Base-by-base conservation (phyloP, 1,140 invertebrate genomes). In the Trichonephila inaurata region DNA sequence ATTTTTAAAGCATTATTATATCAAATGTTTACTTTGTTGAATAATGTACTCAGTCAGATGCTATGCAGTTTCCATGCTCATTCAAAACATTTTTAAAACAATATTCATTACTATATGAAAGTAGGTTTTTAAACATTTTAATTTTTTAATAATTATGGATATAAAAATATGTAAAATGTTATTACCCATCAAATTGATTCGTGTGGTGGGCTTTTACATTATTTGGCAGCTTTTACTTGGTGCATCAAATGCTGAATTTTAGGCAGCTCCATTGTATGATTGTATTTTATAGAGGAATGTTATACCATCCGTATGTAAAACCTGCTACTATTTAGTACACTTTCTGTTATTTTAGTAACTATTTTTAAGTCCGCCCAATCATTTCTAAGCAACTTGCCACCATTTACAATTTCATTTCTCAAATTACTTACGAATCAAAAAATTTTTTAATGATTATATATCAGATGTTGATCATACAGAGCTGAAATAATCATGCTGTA, bases 1-100 rank as follows among this genome's bases (percentile, higher is more conserved):
- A 83, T 91, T 91, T 90, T 91, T 69, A 89, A 77, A 28, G 69
- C 58, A 89, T 44, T 69, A 90, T 61, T 89, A 40, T 40, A 87
- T 62, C 19, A 69, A 40, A 86, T 86, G 21, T 44, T 64, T 44
- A 89, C 61, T 62, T 62, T 87, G 28, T 89, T 89, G 61, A 83
- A 83, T 19, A 33, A 87, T 87, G 61, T 62, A 64, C 16, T 85
- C 19, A 58, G 81, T 82, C 81, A 14, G 28, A 81, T 81, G 77
- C 77, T 81, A 81, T 81, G 77, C n/a, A n/a, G 21, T n/a, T 72
- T 12, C 24, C 28, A 33, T 72, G 69, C 69, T 72, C 69, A 72
- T 33, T 28, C 69, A 28, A 72, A 72, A 72, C 28, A 72, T 66
- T 66, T 66, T 66, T 21, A 66, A 21, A 66, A 66, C n/a, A 66